A percentile compares a stretch with the other conserved stretches of the same genome.
Conservation (phyloP, 2,888 invertebrate genomes). For the Sepiola atlantica region DNA sequence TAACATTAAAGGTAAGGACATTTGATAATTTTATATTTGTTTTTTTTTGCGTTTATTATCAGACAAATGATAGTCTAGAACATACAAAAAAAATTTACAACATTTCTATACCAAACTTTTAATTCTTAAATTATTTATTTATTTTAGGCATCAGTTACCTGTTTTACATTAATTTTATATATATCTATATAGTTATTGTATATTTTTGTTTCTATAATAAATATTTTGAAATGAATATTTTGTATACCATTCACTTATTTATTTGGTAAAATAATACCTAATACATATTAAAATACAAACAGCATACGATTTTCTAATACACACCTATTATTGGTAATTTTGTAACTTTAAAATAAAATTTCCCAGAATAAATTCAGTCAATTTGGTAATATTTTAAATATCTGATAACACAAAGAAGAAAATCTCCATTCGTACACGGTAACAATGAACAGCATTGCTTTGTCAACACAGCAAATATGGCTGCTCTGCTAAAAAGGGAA, state of each 20-base stretch:
- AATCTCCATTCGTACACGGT: neutral
- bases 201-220: neutral
- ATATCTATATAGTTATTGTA: neutral
- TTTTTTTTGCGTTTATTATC: neutral
- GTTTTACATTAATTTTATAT: neutral
- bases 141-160: neutral
- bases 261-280: neutral
- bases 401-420: neutral
- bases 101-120: neutral
- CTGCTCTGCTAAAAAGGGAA: neutral
- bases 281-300: neutral
- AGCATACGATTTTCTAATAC: neutral
- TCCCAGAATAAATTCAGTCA: neutral
- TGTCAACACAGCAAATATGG: constrained; percentile 20
- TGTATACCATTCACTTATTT: neutral
- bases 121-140: neutral
- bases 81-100: neutral
- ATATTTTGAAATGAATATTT: no score
- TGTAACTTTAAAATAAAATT: neutral
- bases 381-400: neutral
- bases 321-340: neutral
- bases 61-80: neutral
- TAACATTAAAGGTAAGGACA: neutral
- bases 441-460: neutral
- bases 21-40: neutral